phyloP scores from a whole-genome alignment of 2,888 invertebrate genomes.

The Notocelia uddmanniana region DNA sequence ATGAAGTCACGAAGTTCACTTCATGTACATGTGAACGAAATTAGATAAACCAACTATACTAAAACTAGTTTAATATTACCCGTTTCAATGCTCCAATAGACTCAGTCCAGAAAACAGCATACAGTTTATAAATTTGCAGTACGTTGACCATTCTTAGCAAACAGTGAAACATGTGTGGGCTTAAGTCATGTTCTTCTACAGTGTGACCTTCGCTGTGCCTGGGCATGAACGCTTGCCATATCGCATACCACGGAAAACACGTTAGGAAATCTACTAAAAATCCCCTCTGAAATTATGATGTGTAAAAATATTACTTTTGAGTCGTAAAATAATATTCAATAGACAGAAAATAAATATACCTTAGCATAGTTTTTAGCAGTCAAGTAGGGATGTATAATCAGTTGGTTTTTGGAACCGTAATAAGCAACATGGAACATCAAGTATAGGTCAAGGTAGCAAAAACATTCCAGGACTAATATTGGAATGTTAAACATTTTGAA shows the following conservation, averaged over 20 bases:
- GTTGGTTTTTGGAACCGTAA: conserved; percentile 78
- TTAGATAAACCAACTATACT: not conserved
- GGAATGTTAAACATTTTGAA: conserved; percentile 64
- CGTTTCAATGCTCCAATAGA: conserved; percentile 76
- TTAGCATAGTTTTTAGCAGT: conserved; percentile 80
- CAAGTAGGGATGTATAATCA: conserved; percentile 83
- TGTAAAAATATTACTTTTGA: not conserved
- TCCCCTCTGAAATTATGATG: conserved; percentile 63
- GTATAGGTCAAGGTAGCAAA: conserved; percentile 81
- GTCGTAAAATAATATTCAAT: not conserved
- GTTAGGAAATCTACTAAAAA: conserved; percentile 77
- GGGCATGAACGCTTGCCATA: conserved; percentile 67
- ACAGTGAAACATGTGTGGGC: conserved; percentile 72
- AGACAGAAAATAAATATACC: conserved; percentile 52
- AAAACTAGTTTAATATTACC: conserved; percentile 56
- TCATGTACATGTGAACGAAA: not conserved
- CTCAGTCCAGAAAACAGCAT: conserved; percentile 75
- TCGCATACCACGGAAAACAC: conserved; percentile 79
- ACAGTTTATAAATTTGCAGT: conserved; percentile 78
- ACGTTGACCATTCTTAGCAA: conserved; percentile 72
- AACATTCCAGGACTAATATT: conserved; percentile 68
- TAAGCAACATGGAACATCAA: conserved; percentile 82
- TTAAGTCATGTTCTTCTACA: conserved; percentile 61
- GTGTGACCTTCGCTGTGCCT: conserved; percentile 72
- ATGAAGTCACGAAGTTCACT: no score